Percentiles rank a stretch among this genome's conserved stretches.
Conservation (phyloP, 2,888 invertebrate species). For the Arrhopalites spinosus region DNA sequence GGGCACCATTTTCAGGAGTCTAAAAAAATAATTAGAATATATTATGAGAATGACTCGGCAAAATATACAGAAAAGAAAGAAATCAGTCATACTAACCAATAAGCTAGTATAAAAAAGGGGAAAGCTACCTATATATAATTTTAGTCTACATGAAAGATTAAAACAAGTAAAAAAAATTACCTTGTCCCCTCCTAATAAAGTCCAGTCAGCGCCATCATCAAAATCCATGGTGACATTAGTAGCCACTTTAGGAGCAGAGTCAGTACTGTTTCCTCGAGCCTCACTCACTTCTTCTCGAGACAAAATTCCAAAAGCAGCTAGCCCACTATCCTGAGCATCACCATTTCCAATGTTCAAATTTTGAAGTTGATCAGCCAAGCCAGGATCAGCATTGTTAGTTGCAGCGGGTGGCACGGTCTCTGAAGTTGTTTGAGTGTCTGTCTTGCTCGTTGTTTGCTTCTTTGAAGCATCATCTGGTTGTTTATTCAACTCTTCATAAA, state of each 20-base stretch:
- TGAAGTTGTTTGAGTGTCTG: background rate
- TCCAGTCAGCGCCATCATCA: slow-evolving; percentile 48
- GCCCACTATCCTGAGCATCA: background rate
- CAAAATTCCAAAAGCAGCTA: background rate
- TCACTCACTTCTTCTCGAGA: slow-evolving; percentile 18
- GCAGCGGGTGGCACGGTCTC: background rate
- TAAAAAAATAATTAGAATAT: background rate
- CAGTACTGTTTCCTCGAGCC: background rate
- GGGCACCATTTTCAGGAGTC: background rate
- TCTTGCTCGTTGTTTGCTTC: slow-evolving; percentile 17
- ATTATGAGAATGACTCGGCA: too few species aligned
- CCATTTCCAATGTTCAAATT: slow-evolving; percentile 28
- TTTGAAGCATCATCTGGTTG: slow-evolving; percentile 26
- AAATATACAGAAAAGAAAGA: too few species aligned
- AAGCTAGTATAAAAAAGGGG: too few species aligned
- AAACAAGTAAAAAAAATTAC: slow-evolving; percentile 7
- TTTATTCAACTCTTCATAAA: slow-evolving; percentile 53
- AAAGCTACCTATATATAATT: too few species aligned
- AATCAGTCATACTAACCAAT: background rate
- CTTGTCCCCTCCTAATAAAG: slow-evolving; percentile 46
- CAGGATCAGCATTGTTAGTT: background rate
- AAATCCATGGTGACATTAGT: slow-evolving; percentile 14
- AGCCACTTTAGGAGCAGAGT: background rate
- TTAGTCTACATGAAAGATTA: background rate
- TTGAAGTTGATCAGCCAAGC: slow-evolving; percentile 30